Percentiles rank a stretch among this genome's conserved stretches.
phyloP scores from a whole-genome alignment of 2,888 invertebrate genomes.

The Entomobrya proxima region DNA sequence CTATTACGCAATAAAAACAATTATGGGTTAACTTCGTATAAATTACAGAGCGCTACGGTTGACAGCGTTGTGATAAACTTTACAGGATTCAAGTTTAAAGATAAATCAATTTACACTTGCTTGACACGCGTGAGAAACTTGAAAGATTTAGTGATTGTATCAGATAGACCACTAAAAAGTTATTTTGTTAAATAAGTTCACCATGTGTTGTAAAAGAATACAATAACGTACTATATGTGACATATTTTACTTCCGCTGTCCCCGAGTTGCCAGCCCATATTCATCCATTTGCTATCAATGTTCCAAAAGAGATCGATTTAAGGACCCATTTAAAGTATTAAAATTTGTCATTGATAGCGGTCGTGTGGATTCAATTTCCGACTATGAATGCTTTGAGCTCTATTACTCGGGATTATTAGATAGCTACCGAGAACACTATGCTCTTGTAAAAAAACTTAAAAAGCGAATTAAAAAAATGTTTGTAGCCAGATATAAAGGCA shows the following conservation, averaged over 20 bases:
- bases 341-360: too few relatives aligned
- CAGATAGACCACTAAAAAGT: neutral
- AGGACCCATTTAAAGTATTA: neutral
- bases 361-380: too few relatives aligned
- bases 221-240: neutral
- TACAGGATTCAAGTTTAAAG: neutral
- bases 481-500: too few relatives aligned
- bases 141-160: neutral
- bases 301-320: neutral
- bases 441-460: too few relatives aligned
- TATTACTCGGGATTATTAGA: too few relatives aligned
- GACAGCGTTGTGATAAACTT: neutral
- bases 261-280: neutral
- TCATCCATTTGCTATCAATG: neutral
- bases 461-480: too few relatives aligned
- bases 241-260: neutral
- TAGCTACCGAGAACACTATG: too few relatives aligned
- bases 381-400: too few relatives aligned
- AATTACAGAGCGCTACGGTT: neutral
- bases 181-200: neutral
- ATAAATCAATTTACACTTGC: neutral
- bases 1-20: neutral
- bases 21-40: neutral
- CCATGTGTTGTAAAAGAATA: neutral
- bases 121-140: too few relatives aligned